Evolutionary conservation across 2,888 invertebrate genomes (phyloP).

Genomic region (Hydrotaea cyrtoneurina): DNA sequence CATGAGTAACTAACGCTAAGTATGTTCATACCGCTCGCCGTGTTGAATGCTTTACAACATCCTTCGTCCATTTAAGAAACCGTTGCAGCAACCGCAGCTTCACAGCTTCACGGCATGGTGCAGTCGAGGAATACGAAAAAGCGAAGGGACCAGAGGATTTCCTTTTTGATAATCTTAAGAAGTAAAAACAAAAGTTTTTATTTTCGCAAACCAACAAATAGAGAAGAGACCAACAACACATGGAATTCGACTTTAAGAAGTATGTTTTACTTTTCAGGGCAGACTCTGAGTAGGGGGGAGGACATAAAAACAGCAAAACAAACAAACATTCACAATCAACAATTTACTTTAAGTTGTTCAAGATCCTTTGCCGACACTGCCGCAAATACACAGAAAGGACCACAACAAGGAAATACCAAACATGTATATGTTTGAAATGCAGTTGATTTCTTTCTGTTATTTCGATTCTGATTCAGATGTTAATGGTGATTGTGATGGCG

Average conservation of each 20-base stretch:
- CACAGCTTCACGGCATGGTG: neutral
- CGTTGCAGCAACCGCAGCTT: neutral
- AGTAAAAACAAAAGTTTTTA: conserved; percentile 2
- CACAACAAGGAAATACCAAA: neutral
- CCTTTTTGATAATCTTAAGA: conserved; percentile 50
- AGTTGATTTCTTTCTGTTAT: conserved; percentile 33
- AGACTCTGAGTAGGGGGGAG: neutral
- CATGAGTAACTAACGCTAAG: neutral
- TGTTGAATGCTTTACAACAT: conserved; percentile 46
- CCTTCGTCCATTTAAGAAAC: conserved; percentile 6
- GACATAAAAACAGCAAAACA: neutral
- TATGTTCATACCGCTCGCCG: conserved; percentile 24
- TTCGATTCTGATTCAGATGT: neutral
- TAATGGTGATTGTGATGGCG: neutral
- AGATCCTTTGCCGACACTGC: neutral
- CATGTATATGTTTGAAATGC: conserved; percentile 18
- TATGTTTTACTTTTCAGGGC: neutral
- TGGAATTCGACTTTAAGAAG: neutral
- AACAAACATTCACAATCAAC: neutral
- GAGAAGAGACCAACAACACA: neutral
- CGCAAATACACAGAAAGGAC: neutral
- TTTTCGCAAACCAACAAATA: neutral
- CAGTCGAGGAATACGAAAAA: neutral
- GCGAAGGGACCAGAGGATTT: conserved; percentile 50
- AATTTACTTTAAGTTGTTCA: neutral